Evolutionary conservation across 2,888 invertebrate genomes (phyloP), one percentile per base, ranked within the genome.

Genomic region (Hymenopus coronatus): DNA sequence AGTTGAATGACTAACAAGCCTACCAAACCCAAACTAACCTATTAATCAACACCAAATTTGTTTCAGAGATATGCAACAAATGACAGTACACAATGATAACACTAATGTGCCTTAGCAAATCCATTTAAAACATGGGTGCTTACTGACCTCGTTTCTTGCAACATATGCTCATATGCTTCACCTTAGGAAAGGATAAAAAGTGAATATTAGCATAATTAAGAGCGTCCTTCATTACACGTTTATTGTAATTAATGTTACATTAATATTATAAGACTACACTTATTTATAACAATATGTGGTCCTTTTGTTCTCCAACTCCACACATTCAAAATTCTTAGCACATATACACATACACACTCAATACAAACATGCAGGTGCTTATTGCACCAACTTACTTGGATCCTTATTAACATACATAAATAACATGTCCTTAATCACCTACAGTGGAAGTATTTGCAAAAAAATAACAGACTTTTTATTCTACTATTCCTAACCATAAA

Each of bases 181-280:
- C 0, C 1, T 40, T 40, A 40, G 40, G 40, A 40, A 40, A 40
- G 25, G 54, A 6, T 20, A 70, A 70, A 15, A 70, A 70, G 20
- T 70, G 54, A 70, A 70, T 20, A 20, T 20, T 70, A 70, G 40
- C 40, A 40, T 40, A 70, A 70, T 70, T 25, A 54, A 14, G n/a
- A 9, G 20, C 20, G 54, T 70, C 54, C 54, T 20, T 70, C 6
- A 6, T 20, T 70, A 84, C 88, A 88, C 84, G 84, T 88, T 88
- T 88, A 88, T 88, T 88, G 9, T 40, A 40, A 30, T 54, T 88
- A 88, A 30, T 30, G 54, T 70, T 70, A 70, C 54, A 70, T 70
- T 70, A 54, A 87, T 82, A 82, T 15, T 83, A 84, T 30, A 54
- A 28, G 28, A 70, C 70, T 82, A 88, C 88, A 88, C 70, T 28